Evolutionary conservation across 2,113 vertebrate species (phyloP).

Genomic region (Erythrocercus mccallii): DNA sequence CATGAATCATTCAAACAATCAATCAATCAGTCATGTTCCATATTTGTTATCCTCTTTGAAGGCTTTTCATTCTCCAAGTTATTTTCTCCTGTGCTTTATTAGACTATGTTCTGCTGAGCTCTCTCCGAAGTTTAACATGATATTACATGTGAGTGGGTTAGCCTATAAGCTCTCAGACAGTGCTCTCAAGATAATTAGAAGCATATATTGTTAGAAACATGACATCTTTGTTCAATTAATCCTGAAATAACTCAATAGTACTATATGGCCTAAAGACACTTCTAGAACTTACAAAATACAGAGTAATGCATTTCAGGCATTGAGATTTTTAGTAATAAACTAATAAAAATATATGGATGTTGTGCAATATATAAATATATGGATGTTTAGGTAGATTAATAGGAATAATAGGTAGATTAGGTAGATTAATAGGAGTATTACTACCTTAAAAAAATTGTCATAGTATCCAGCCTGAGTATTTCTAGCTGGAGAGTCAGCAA

Average conservation of each 20-base stretch:
- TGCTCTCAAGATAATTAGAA: not conserved
- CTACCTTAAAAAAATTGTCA: not conserved
- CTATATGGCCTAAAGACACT: not conserved
- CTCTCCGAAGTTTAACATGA: not conserved
- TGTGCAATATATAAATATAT: not conserved
- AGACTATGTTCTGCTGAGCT: not conserved
- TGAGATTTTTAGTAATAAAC: not conserved
- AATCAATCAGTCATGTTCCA: not conserved
- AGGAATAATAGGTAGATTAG: not conserved
- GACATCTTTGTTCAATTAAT: not conserved
- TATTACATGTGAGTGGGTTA: not conserved
- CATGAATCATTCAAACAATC: not conserved
- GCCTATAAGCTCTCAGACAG: not conserved
- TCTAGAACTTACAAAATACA: not conserved
- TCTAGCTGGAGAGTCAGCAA: not conserved
- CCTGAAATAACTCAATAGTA: not conserved
- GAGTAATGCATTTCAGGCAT: not conserved
- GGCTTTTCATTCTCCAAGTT: not conserved
- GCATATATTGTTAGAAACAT: not conserved
- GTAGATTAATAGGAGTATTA: not conserved
- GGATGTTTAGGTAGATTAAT: not conserved
- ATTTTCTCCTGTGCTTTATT: not conserved
- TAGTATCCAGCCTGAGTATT: not conserved
- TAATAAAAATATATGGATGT: not conserved
- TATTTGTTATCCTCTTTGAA: not conserved